A percentile compares a stretch with the other conserved stretches of the same genome.
Conservation (phyloP, 2,113 vertebrate species). For the Furnarius figulus region DNA sequence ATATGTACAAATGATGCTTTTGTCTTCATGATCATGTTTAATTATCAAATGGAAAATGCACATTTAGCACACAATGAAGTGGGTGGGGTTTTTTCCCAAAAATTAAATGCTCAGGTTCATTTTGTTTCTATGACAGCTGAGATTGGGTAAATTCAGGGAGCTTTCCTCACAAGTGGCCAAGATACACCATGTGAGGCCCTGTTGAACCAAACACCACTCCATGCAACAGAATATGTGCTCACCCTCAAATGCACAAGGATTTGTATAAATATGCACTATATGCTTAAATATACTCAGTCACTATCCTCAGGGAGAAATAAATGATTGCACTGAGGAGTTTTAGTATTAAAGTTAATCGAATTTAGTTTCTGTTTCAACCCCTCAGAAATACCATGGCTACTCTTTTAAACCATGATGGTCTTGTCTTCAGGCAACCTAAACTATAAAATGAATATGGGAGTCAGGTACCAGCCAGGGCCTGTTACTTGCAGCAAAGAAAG, state of each 20-base stretch:
- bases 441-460: background rate
- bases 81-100: background rate
- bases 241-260: background rate
- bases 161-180: background rate
- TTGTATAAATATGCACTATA: background rate
- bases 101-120: background rate
- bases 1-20: background rate
- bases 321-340: background rate
- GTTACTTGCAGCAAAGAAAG: background rate
- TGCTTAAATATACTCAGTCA: background rate
- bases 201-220: background rate
- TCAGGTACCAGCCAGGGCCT: background rate
- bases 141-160: background rate
- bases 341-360: background rate
- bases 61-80: background rate
- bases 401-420: background rate
- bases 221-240: fast-evolving
- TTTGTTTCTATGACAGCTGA: background rate
- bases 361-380: background rate
- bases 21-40: background rate
- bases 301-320: background rate
- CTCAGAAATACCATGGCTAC: background rate
- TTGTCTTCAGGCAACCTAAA: background rate
- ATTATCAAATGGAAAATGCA: background rate
- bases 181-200: fast-evolving